Evolutionary conservation across 23 tunicate species (phyloP), one percentile per base, ranked within the genome.

Genomic region (Halocynthia roretzi): DNA sequence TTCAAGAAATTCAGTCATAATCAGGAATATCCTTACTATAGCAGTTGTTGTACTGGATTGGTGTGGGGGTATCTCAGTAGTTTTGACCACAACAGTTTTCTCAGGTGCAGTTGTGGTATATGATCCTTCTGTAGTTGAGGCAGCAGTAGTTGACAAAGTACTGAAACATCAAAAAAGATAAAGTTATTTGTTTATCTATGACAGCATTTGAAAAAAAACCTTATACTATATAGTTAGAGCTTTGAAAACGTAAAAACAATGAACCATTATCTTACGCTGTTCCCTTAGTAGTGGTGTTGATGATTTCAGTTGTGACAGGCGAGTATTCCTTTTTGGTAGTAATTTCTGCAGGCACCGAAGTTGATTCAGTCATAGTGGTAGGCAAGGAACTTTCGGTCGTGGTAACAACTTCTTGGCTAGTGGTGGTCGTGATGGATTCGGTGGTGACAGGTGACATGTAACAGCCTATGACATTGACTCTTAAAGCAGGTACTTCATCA

Each of bases 381-480:
- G 79, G 14, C 12, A 40, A 20, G 44, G 71, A 69, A 21, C 11
- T 72, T 40, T 72, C 73, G 8, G 93, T 86, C 51, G 93, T 92
- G 7, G 50, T 57, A 6, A 69, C 80, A 48, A 52, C 52, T 70
- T 61, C 85, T 19, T 82, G 84, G 40, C 80, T 66, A 5, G 77
- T 86, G 62, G 87, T 78, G 22, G 98, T 92, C 21, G 92, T 78
- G 8, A 79, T 75, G 12, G 67, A 56, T 53, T 66, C 77, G 17
- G 80, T 21, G 8, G 78, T 31, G 5, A 72, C 61, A 6, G 56
- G 61, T 12, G 5, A 62, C 51, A 71, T 72, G 71, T 60, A 83
- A 54, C 94, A 87, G 17, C 94, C 94, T 64, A 80, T 77, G 18
- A 87, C 71, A 70, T 87, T 87, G 12, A 77, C 75, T 53, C 94